Conservation (phyloP, 2,113 vertebrate genomes). For the Pelusios castaneus region DNA sequence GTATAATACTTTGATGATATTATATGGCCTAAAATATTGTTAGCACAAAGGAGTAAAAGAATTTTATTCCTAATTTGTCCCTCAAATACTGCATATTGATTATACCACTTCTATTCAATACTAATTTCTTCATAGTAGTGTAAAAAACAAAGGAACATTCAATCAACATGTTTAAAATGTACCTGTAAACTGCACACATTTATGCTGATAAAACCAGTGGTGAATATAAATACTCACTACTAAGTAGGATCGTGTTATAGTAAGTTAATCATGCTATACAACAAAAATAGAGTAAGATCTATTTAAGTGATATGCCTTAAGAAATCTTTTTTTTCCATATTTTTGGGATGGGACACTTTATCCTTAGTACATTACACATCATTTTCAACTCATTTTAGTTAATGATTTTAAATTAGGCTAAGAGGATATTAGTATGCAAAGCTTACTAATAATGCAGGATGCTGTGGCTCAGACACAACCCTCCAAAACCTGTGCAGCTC, state of each 20-base stretch:
- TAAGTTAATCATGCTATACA: not conserved
- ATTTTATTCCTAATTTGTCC: slow-evolving; percentile 47
- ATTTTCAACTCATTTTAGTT: slow-evolving; percentile 70
- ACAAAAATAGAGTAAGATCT: slow-evolving; percentile 23
- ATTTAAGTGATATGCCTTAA: not conserved
- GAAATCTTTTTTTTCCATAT: slow-evolving; percentile 6
- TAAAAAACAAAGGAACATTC: not conserved
- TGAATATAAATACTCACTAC: not conserved
- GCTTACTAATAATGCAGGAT: slow-evolving; percentile 63
- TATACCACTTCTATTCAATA: not conserved
- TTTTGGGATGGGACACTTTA: slow-evolving; percentile 39
- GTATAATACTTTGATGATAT: slow-evolving; percentile 53
- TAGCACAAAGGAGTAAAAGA: slow-evolving; percentile 42
- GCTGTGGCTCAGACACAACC: slow-evolving; percentile 70
- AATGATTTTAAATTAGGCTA: slow-evolving; percentile 78
- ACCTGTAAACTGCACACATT: not conserved
- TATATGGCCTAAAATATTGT: slow-evolving; percentile 47
- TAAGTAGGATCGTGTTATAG: not conserved
- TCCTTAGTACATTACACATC: slow-evolving; percentile 63
- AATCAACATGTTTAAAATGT: not conserved
- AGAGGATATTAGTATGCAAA: slow-evolving; percentile 80
- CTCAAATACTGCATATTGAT: not conserved
- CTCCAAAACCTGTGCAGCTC: slow-evolving; percentile 65
- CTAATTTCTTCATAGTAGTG: slow-evolving; percentile 19
- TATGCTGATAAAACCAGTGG: not conserved